Base-by-base conservation (phyloP, 35 echinoderm and acorn worm species). In the Anneissia japonica region DNA sequence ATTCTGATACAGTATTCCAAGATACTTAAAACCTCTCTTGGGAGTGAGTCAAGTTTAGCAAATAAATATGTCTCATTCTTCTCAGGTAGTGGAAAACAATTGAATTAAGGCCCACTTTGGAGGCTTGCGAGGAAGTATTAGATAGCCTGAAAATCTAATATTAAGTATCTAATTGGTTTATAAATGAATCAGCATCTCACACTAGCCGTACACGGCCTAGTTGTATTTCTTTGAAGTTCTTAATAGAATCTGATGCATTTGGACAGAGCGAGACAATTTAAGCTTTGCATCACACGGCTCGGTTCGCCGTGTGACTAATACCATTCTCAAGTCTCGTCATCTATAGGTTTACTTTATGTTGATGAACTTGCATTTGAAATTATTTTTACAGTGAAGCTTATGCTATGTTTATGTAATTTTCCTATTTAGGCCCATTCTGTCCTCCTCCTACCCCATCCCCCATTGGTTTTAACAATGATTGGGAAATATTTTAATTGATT, bases 61-160 rank as follows among this genome's bases (percentile, higher is more conserved):
- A 64, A 64, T 64, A 26, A 64, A 64, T 64, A 19, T 64, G 51
- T 64, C 51, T 64, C 51, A 26, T 64, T 64, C 51, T 64, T 16
- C 51, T 64, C 51, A n/a, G 6, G 19, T 64, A 64, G 51, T 64
- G 5, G 21, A 64, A 64, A 64, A 64, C 51, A 64, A 64, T 64
- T 64, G 51, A 64, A 64, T 64, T 64, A 64, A 64, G 51, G 51
- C 51, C 51, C 51, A 64, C 51, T 64, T 64, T 64, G 51, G 51
- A 16, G 51, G 51, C 51, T 64, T 64, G 51, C 21, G 51, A 64
- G 51, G 51, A 64, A 64, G 51, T 64, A 64, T 64, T 64, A 64
- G 51, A 64, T 64, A 64, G 51, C 51, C 19, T 64, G 51, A 64
- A 64, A 64, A 64, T 64, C 51, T 64, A 64, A 64, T 64, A 64